Evolutionary conservation across 2,888 invertebrate genomes (phyloP), one percentile per base, ranked within the genome.

Genomic region (Stenodera caucasica): DNA sequence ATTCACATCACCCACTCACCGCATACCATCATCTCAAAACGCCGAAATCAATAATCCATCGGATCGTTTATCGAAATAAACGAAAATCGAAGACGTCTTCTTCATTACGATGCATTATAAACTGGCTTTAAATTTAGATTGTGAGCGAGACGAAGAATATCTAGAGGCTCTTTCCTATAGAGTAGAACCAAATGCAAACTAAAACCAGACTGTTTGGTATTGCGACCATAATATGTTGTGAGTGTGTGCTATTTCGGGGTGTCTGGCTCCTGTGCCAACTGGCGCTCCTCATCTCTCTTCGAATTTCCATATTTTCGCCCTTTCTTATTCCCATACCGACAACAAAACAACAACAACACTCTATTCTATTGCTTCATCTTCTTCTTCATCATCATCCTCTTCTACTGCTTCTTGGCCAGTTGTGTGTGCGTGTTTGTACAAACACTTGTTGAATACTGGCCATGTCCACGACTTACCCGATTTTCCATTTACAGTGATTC

Each of bases 401-500:
- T 26, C 26, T 4, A 4, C 26, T 26, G 2, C 26, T 26, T 26
- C 26, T 26, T 26, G 8, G 3, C 50, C 50, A 65, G 66, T 68
- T 65, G 66, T 61, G 58, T 68, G 53, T 57, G 32, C 67, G 58
- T 67, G 70, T 68, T 64, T 63, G 67, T 69, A 64, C 62, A 65
- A 45, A 45, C 62, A 63, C 64, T 63, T 63, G 60, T 52, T 63
- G 59, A 58, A 57, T 55, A 71, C 70, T 69, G 69, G 75, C 75
- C 70, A 71, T 75, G 77, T 75, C 76, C 75, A 77, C 73, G 64
- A 68, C 75, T 80, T 79, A 79, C 80, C 80, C 78, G 81, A 77
- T 81, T 81, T 78, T 79, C 81, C 81, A 81, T 81, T 81, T 81
- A 80, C 80, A 81, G 80, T 80, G 80, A 80, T 80, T 80, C 78